phyloP scores from a whole-genome alignment of 2,797 vertebrate species.

The Clamator glandarius region DNA sequence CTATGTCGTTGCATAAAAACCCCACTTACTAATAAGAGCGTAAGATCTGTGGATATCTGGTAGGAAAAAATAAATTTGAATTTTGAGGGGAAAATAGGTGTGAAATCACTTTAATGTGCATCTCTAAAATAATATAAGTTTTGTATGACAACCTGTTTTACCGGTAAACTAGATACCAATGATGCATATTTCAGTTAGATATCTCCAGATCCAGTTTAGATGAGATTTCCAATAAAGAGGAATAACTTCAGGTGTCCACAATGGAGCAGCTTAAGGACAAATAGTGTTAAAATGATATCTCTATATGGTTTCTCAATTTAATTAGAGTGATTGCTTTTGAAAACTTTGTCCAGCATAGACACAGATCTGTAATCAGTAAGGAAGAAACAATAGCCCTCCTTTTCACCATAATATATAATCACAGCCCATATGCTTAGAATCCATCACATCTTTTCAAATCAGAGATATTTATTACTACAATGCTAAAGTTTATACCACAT shows the following conservation, averaged over 20 bases:
- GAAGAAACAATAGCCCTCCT: not conserved
- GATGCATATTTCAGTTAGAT: not conserved
- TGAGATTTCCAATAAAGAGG: not conserved
- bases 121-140: not conserved
- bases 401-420: not conserved
- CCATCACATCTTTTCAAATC: not conserved
- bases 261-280: not conserved
- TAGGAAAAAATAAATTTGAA: not conserved
- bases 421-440: not conserved
- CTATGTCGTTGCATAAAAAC: not conserved
- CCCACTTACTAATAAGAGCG: not conserved
- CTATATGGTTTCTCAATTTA: not conserved
- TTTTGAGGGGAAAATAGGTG: fast-evolving
- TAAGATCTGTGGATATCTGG: not conserved
- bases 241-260: not conserved
- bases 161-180: not conserved
- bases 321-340: not conserved
- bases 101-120: not conserved
- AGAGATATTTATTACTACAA: not conserved
- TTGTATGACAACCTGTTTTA: not conserved
- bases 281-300: not conserved
- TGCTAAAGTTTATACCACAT: not conserved
- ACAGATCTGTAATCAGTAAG: not conserved
- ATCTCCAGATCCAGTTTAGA: not conserved
- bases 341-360: not conserved